Conservation (phyloP, 1,140 invertebrate genomes). For the Sarcophaga bullata region DNA sequence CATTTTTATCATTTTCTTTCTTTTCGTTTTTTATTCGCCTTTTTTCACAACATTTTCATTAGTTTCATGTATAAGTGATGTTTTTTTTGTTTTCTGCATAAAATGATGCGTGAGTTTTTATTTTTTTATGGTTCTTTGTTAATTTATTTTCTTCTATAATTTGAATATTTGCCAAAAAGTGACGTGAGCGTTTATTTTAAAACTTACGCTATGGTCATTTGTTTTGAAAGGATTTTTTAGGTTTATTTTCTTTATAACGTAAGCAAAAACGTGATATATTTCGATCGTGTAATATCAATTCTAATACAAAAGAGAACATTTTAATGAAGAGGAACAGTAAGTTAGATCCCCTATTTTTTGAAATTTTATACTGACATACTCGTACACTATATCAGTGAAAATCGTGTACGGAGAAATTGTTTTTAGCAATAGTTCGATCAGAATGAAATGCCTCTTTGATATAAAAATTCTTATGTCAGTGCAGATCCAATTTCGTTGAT, state of each 20-base stretch:
- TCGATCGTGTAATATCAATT: neutral
- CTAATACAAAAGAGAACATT: neutral
- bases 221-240: neutral
- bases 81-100: neutral
- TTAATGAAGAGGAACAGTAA: too few species aligned
- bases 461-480: too few species aligned
- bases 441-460: too few species aligned
- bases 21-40: neutral
- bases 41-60: neutral
- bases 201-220: neutral
- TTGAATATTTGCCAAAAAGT: constrained; percentile 7
- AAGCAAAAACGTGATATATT: neutral
- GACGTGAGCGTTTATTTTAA: constrained; percentile 2
- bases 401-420: too few species aligned
- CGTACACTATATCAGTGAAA: too few species aligned
- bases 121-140: neutral
- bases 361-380: too few species aligned
- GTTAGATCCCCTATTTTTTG: too few species aligned
- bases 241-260: neutral
- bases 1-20: too few species aligned
- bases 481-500: too few species aligned
- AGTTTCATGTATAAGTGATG: neutral
- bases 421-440: too few species aligned
- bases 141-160: neutral
- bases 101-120: neutral